These are phyloP conservation scores for Polietes domitor DNA, from an alignment of 2,888 invertebrate species.

Conservation along the genomic window DNA sequence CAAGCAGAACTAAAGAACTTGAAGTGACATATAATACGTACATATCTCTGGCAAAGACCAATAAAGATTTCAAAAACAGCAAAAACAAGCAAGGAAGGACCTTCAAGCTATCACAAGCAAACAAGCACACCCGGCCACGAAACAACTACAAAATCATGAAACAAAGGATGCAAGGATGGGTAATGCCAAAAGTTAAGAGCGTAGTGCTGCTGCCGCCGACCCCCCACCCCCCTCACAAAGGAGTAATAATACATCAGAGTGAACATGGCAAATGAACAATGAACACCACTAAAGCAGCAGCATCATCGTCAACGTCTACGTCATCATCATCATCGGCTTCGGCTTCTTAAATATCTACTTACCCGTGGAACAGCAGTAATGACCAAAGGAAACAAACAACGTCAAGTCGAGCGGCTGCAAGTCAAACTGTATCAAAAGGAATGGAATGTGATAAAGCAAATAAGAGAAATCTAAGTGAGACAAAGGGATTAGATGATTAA, in stretches of 20 bases:
- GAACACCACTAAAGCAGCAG: not conserved
- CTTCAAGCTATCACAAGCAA: not conserved
- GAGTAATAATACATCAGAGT: not conserved
- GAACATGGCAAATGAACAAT: slow-evolving; percentile 7
- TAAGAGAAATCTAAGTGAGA: not conserved
- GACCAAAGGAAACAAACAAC: not conserved
- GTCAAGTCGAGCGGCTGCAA: not conserved
- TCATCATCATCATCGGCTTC: slow-evolving; percentile 18
- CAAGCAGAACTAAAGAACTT: not conserved
- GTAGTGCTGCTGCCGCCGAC: not conserved
- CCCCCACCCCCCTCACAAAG: not conserved
- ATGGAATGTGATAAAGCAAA: not conserved
- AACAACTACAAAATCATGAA: slow-evolving; percentile 6
- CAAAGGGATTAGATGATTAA: not conserved
- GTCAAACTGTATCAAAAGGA: not conserved
- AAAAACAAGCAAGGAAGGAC: not conserved
- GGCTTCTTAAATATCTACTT: not conserved
- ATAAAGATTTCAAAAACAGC: slow-evolving; percentile 4
- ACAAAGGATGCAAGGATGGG: not conserved
- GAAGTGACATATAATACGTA: slow-evolving; percentile 32
- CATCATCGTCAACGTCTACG: not conserved
- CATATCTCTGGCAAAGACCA: not conserved
- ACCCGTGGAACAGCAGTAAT: not conserved
- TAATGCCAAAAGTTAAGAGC: slow-evolving; percentile 33
- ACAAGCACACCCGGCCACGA: not conserved